These are phyloP conservation scores for Sympetrum striolatum DNA, from an alignment of 2,888 invertebrate species.

Conservation along the genomic window DNA sequence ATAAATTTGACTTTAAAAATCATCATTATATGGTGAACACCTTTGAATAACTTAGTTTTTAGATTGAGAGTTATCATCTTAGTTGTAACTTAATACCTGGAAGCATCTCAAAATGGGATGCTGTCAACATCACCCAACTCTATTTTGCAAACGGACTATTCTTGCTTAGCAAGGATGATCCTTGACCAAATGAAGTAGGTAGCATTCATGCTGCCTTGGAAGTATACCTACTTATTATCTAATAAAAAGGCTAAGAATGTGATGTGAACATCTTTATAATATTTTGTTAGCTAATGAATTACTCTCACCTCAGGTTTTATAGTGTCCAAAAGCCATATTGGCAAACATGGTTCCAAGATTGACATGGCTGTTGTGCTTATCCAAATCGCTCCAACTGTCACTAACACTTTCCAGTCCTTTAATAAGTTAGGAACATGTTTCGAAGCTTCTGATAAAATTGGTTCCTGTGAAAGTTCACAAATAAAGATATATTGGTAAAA, in stretches of 20 bases:
- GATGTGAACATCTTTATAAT: not conserved
- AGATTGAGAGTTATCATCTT: too few species aligned
- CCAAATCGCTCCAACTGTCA: slow-evolving; percentile 74
- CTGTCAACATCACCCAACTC: too few species aligned
- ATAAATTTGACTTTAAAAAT: too few species aligned
- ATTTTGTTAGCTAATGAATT: not conserved
- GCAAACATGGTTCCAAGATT: slow-evolving; percentile 81
- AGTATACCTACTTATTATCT: not conserved
- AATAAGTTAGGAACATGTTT: slow-evolving; percentile 57
- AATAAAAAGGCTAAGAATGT: not conserved
- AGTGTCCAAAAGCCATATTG: slow-evolving; percentile 77
- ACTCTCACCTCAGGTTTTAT: slow-evolving; percentile 67
- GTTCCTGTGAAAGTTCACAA: not conserved
- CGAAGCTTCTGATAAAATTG: slow-evolving; percentile 12
- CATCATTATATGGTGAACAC: too few species aligned
- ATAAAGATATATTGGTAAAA: not conserved
- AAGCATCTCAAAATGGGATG: too few species aligned
- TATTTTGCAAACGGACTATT: too few species aligned
- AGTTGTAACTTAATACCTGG: too few species aligned
- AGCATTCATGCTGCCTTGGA: too few species aligned
- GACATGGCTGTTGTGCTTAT: slow-evolving; percentile 83
- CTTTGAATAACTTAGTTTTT: too few species aligned
- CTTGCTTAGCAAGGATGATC: too few species aligned
- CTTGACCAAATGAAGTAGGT: too few species aligned
- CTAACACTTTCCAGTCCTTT: slow-evolving; percentile 69